Evolutionary conservation across 2,888 invertebrate species (phyloP), one percentile per base, ranked within the genome.

Genomic region (Drosophila meridionalis): DNA sequence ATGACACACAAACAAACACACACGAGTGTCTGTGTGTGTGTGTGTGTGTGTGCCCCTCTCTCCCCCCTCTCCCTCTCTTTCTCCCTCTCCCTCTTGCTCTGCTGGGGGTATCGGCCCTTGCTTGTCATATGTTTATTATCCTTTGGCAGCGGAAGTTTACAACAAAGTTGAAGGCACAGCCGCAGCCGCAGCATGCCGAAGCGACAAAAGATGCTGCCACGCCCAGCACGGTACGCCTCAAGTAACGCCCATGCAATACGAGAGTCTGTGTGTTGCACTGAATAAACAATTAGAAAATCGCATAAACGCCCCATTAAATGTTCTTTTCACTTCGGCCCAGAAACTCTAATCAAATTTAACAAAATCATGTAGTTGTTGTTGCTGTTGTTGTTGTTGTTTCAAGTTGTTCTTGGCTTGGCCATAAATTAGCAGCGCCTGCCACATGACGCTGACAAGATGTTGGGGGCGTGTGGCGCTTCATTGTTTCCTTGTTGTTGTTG

Each of bases 91-190:
- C 63, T 76, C 47, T 7, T 7, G 0, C 75, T 73, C 68, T 78
- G 78, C 80, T 76, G 78, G 78, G 75, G 78, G 47, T 9, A 8
- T 0, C 43, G 3, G 45, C 26, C 45, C 26, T 5, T 5, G 47
- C 28, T 73, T 79, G 75, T 80, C 88, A 85, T 86, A 88, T 87
- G 90, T 85, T 85, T 82, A 85, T 89, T 89, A 87, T 89, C 85
- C 84, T 80, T 87, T 86, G 64, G 65, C 65, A 73, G 80, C 80
- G 84, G 75, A 89, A 89, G 84, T 87, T 87, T 89, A 78, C 87
- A 78, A 69, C 80, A 76, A 66, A 76, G 65, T 76, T 70, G 67
- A 80, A 71, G 70, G 68, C 70, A 45, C 52, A 76, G 57, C 78
- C 80, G 67, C 52, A 76, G 57, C 78, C 80, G 67, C 78, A 76